Evolutionary conservation across 2,113 vertebrate species (phyloP).

Genomic region (Psophia crepitans): DNA sequence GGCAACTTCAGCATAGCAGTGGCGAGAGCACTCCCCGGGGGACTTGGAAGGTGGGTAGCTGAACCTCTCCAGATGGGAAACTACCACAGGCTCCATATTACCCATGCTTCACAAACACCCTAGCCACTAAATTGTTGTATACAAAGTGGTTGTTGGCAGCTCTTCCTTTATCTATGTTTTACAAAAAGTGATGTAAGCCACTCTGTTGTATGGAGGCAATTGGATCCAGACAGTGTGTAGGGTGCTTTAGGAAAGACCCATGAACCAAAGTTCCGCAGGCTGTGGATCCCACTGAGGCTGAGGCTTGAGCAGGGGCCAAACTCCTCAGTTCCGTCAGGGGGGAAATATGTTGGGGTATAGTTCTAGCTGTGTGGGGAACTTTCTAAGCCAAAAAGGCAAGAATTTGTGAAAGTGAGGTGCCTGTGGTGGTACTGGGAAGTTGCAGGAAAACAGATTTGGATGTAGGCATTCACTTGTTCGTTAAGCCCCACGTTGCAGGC

Average conservation of each 20-base stretch:
- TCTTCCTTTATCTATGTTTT: neutral
- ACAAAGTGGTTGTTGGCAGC: neutral
- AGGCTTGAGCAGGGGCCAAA: neutral
- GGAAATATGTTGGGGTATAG: neutral
- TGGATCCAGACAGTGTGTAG: neutral
- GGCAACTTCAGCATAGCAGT: neutral
- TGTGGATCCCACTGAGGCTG: neutral
- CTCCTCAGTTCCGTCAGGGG: neutral
- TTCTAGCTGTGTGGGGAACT: neutral
- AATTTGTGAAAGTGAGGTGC: neutral
- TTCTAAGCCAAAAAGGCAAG: neutral
- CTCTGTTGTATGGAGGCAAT: neutral
- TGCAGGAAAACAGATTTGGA: neutral
- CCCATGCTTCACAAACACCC: neutral
- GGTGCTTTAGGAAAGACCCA: neutral
- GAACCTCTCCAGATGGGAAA: neutral
- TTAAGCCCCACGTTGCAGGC: neutral
- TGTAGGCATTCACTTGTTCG: neutral
- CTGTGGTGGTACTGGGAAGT: neutral
- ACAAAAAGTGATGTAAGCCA: neutral
- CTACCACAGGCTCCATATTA: neutral
- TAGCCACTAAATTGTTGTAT: neutral
- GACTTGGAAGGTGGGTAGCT: neutral
- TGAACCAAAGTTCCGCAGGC: neutral
- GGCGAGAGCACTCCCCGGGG: neutral